phyloP scores from a whole-genome alignment of 2,797 vertebrate genomes.

The Premnoplex brunnescens region DNA sequence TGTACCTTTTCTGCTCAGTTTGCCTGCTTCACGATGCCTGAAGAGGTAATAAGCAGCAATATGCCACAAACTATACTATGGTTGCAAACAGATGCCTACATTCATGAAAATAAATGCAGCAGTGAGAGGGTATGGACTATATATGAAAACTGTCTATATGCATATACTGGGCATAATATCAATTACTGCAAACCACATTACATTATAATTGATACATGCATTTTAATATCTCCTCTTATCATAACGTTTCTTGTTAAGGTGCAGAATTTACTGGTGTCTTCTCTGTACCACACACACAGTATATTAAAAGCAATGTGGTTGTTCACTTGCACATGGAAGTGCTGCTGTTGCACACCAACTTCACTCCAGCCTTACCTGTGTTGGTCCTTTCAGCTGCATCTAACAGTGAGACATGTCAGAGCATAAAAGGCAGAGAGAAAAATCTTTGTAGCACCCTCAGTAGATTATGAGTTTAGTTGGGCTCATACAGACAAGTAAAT shows the following conservation, averaged over 20 bases:
- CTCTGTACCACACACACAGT: fast-evolving
- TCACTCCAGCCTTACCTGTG: neutral
- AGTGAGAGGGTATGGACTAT: neutral
- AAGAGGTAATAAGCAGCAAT: neutral
- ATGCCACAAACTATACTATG: neutral
- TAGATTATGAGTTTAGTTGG: neutral
- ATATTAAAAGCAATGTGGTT: neutral
- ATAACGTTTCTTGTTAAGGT: neutral
- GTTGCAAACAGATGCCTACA: neutral
- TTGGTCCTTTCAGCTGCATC: neutral
- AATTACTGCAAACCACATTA: neutral
- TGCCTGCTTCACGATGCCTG: neutral
- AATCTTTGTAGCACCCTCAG: neutral
- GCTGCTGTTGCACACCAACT: neutral
- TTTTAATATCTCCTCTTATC: neutral
- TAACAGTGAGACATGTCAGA: neutral
- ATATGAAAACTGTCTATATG: neutral
- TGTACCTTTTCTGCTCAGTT: neutral
- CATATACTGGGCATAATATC: neutral
- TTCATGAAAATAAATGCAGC: constrained; percentile 1
- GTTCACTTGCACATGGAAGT: neutral
- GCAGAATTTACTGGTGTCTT: neutral
- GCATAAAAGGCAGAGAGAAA: neutral
- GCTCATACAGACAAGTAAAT: neutral
- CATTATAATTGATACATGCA: neutral